phyloP scores from a whole-genome alignment of 2,888 invertebrate genomes.

The Lamproptera curius region DNA sequence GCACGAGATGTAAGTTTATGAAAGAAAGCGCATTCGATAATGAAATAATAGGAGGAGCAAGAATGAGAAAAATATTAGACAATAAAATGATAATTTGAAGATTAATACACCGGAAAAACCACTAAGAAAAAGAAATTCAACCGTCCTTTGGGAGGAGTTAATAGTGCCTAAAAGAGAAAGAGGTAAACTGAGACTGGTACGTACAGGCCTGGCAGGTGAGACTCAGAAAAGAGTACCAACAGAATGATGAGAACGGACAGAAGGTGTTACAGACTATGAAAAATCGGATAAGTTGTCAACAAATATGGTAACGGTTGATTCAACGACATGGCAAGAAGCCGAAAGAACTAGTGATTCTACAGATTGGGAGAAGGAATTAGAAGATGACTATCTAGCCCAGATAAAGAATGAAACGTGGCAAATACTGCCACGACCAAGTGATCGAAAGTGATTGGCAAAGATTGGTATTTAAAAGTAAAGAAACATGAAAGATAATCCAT shows the following conservation, averaged over 20 bases:
- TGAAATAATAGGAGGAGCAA: background rate
- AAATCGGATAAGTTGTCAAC: too few relatives aligned
- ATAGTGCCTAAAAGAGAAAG: too few relatives aligned
- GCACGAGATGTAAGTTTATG: too few relatives aligned
- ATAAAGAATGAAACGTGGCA: background rate
- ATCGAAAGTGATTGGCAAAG: background rate
- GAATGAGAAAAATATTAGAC: background rate
- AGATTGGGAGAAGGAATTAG: too few relatives aligned
- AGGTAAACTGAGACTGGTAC: too few relatives aligned
- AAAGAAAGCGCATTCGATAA: background rate
- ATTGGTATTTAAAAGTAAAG: background rate
- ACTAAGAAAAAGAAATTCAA: too few relatives aligned
- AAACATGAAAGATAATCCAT: background rate
- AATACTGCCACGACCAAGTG: background rate
- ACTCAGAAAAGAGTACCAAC: too few relatives aligned
- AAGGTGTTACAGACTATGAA: too few relatives aligned
- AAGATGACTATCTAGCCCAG: background rate
- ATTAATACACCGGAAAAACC: background rate
- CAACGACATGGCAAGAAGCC: background rate
- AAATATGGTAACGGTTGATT: background rate
- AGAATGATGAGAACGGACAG: too few relatives aligned
- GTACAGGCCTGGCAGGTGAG: conserved; percentile 10
- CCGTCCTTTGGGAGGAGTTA: conserved; percentile 5
- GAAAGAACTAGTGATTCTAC: too few relatives aligned
- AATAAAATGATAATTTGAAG: background rate